These are phyloP conservation scores for Drosophila meridionalis DNA, from an alignment of 2,888 invertebrate species.

Conservation along the genomic window DNA sequence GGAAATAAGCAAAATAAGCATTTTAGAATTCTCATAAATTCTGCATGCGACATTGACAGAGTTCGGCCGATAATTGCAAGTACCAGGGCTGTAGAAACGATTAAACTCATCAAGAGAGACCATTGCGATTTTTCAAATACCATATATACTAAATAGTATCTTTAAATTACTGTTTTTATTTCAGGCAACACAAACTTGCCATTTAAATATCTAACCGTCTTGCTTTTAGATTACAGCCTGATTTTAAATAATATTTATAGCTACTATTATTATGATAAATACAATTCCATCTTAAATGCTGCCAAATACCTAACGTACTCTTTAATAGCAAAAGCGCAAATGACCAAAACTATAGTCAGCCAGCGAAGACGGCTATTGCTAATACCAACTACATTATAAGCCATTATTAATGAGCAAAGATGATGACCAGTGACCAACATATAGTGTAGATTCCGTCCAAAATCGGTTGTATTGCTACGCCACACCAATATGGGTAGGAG, in stretches of 20 bases:
- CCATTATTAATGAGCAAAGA: slow-evolving; percentile 87
- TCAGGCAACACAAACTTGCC: no score
- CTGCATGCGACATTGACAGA: slow-evolving; percentile 55
- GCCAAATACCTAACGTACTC: slow-evolving; percentile 72
- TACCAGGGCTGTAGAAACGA: slow-evolving; percentile 37
- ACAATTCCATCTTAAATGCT: slow-evolving; percentile 61
- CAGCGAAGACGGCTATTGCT: slow-evolving; percentile 54
- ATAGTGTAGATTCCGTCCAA: slow-evolving; percentile 86
- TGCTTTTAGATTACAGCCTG: background rate
- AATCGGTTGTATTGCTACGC: slow-evolving; percentile 85
- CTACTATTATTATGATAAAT: slow-evolving; percentile 39
- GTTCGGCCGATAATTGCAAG: slow-evolving; percentile 43
- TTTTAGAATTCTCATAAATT: slow-evolving; percentile 56
- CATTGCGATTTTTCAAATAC: slow-evolving; percentile 1
- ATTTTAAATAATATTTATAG: background rate
- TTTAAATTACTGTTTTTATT: slow-evolving; percentile 15
- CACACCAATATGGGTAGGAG: slow-evolving; percentile 88
- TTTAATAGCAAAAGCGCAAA: slow-evolving; percentile 75
- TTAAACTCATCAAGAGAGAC: slow-evolving; percentile 4
- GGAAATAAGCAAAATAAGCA: slow-evolving; percentile 48
- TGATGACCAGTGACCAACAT: slow-evolving; percentile 88
- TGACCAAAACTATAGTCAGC: slow-evolving; percentile 65
- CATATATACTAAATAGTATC: slow-evolving; percentile 2
- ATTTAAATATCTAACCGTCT: slow-evolving; percentile 5
- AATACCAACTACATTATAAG: slow-evolving; percentile 86